Conservation (phyloP, 2,797 vertebrate genomes). For the Trachops cirrhosus region DNA sequence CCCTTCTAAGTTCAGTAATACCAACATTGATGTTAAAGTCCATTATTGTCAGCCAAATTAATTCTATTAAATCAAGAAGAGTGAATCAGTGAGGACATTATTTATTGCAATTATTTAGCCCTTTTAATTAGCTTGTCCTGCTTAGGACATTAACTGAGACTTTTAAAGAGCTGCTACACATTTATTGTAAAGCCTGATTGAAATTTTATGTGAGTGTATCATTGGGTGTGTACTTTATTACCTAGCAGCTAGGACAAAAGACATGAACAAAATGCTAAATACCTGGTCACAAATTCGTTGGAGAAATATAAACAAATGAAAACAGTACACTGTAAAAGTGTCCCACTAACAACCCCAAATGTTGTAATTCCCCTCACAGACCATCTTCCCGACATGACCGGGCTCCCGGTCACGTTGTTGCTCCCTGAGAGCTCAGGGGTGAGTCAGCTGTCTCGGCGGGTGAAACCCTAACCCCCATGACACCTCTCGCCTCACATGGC, state of each 20-base stretch:
- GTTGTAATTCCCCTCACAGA: not conserved
- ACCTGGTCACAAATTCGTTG: not conserved
- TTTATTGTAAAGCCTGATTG: not conserved
- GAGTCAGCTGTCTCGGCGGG: not conserved
- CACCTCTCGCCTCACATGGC: not conserved
- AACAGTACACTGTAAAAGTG: not conserved
- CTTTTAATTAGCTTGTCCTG: conserved; percentile 18
- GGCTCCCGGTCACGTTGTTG: not conserved
- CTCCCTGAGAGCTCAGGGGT: not conserved
- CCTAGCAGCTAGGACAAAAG: not conserved
- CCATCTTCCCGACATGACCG: not conserved
- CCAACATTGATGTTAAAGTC: conserved; percentile 41
- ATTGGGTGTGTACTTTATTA: not conserved
- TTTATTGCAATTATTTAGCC: not conserved
- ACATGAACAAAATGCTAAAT: conserved; percentile 11
- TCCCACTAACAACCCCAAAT: not conserved
- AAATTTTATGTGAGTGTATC: not conserved
- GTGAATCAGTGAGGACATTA: conserved; percentile 40
- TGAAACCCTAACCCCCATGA: not conserved
- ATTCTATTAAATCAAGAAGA: conserved; percentile 12
- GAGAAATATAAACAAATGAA: not conserved
- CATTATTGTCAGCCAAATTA: conserved; percentile 36
- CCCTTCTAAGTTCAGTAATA: conserved; percentile 20
- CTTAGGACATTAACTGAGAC: not conserved
- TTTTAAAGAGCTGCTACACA: not conserved